phyloP scores from a whole-genome alignment of 2,797 vertebrate genomes.

The Columba guinea region DNA sequence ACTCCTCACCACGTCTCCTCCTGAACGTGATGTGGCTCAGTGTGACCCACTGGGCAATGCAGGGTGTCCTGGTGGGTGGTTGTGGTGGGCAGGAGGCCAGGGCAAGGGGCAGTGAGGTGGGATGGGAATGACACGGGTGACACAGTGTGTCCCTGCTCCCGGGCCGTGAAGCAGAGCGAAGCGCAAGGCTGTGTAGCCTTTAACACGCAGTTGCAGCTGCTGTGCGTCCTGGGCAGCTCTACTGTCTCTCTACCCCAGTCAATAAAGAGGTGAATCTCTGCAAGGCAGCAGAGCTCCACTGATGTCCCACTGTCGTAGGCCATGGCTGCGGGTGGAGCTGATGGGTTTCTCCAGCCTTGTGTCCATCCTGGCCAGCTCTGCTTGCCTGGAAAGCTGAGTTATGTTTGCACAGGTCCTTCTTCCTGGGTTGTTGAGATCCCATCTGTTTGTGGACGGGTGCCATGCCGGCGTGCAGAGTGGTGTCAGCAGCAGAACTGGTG shows the following conservation, averaged over 20 bases:
- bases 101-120: neutral
- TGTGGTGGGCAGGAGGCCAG: neutral
- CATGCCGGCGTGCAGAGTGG: neutral
- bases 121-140: neutral
- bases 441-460: neutral
- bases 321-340: accelerated
- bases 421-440: neutral
- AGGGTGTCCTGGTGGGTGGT: neutral
- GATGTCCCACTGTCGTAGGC: neutral
- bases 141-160: neutral
- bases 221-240: neutral
- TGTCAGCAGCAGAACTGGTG: neutral
- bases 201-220: neutral
- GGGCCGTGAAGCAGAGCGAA: neutral
- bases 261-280: neutral
- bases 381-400: neutral
- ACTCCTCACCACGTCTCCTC: neutral
- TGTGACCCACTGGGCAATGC: neutral
- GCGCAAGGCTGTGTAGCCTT: neutral
- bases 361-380: neutral
- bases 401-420: neutral
- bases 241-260: neutral
- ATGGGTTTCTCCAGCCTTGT: neutral
- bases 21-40: neutral
- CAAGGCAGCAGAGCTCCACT: neutral